Evolutionary conservation across 2,888 invertebrate genomes (phyloP).

Genomic region (Epirrhoe tristata): DNA sequence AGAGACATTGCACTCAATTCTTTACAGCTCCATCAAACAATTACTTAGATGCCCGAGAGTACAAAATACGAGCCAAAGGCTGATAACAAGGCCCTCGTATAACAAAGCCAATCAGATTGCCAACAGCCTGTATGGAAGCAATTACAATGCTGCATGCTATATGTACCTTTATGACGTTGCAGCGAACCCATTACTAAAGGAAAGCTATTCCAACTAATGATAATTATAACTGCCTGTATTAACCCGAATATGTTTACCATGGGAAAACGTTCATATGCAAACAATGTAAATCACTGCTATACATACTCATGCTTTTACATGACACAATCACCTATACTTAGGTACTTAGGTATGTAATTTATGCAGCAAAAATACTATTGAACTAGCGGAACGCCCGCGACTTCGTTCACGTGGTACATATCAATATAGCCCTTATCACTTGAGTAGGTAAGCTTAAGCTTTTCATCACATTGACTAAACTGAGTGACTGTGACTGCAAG

Average conservation of each 20-base stretch:
- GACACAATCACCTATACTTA: too few species aligned
- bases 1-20: too few species aligned
- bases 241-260: background rate
- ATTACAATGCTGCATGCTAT: conserved; percentile 23
- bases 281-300: background rate
- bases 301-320: too few species aligned
- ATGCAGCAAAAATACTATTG: too few species aligned
- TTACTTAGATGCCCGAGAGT: background rate
- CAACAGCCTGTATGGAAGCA: conserved; percentile 14
- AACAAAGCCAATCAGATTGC: conserved; percentile 18
- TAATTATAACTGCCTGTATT: conserved; percentile 5
- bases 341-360: too few species aligned
- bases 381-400: too few species aligned
- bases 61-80: conserved; percentile 7
- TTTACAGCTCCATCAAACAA: background rate
- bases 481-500: too few species aligned
- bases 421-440: too few species aligned
- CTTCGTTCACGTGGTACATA: too few species aligned
- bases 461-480: too few species aligned
- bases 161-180: conserved; percentile 1
- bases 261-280: background rate
- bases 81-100: conserved; percentile 17
- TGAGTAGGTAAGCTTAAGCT: too few species aligned
- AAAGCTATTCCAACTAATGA: conserved; percentile 7
- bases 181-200: conserved; percentile 8